Base-by-base conservation (phyloP, 2,888 invertebrate genomes). In the Drosophila kokeensis region DNA sequence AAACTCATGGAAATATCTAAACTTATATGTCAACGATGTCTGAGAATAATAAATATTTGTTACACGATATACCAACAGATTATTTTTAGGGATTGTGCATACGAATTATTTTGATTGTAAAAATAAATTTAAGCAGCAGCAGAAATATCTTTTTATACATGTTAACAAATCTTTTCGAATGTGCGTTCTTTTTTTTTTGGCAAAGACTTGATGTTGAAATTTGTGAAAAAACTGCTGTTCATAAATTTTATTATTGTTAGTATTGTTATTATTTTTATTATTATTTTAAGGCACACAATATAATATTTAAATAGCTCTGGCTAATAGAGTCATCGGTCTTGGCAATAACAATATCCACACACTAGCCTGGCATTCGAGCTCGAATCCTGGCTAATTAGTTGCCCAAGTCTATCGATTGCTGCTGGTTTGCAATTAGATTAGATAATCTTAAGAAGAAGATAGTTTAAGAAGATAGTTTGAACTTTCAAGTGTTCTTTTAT, bases 1-100 rank as follows among this genome's bases (percentile, higher is more conserved):
- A 45, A 45, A 8, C 24, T 18, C 1, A 29, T 38, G 32, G 32
- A 52, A 72, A 58, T 38, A 59, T 27, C 24, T 32, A 24, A 18
- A 2, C 24, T n/a, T 27, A 24, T 53, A 53, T 54, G 54, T 55
- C 38, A n/a, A 29, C n/a, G 27, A 29, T 55, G 38, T 4, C 38
- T 29, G 27, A 4, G 8, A n/a, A 29, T 38, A n/a, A 38, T 38
- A n/a, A 29, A 2, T 13, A 13, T 1, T 54, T 27, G 7, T 13
- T 8, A 29, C 8, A 24, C 18, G 1, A 2, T 24, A 1, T 27
- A 45, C 24, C 15, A 24, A 32, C 7, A 45, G 11, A 38, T 27
- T 36, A 10, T 36, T 36, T 36, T 27, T 11, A 6, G 36, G 5
- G 18, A 49, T 49, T 49, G 8, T 18, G 15, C 10, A 10, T 15